These are phyloP conservation scores for Pangasius mekongensis DNA, from an alignment of 2,797 vertebrate genomes.

Conservation along the genomic window DNA sequence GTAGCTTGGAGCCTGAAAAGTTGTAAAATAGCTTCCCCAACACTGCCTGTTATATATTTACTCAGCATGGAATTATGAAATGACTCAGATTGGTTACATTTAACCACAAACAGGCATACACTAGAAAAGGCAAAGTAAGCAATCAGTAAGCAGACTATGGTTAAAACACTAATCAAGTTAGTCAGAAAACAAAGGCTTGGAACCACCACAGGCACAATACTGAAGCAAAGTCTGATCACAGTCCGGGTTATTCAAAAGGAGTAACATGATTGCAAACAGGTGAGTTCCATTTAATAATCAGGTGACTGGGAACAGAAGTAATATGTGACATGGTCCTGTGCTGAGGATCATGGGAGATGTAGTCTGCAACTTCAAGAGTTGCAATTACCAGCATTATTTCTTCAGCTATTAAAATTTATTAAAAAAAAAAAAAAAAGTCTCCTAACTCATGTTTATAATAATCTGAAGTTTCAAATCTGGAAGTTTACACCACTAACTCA, in stretches of 20 bases:
- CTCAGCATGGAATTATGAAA: neutral
- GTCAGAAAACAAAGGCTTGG: neutral
- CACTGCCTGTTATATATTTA: neutral
- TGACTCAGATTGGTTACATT: neutral
- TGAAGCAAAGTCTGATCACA: neutral
- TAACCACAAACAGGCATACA: neutral
- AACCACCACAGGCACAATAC: neutral
- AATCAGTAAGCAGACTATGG: neutral
- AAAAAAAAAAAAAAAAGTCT: neutral
- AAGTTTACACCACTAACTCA: neutral
- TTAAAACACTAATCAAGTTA: neutral
- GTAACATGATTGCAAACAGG: neutral
- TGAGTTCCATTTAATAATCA: neutral
- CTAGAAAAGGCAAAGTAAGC: neutral
- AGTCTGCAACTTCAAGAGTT: neutral
- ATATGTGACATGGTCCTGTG: neutral
- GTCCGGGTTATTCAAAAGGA: neutral
- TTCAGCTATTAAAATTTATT: neutral
- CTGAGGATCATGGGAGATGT: neutral
- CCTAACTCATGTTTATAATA: neutral
- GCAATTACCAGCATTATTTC: neutral
- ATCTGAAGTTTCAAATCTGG: neutral
- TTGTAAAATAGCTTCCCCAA: neutral
- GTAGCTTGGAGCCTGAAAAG: neutral
- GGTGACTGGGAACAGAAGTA: neutral